These are phyloP conservation scores for Aurelia sp. DNA, from an alignment of 30 jellyfish, hydroid and myxozoan species.

Conservation along the genomic window DNA sequence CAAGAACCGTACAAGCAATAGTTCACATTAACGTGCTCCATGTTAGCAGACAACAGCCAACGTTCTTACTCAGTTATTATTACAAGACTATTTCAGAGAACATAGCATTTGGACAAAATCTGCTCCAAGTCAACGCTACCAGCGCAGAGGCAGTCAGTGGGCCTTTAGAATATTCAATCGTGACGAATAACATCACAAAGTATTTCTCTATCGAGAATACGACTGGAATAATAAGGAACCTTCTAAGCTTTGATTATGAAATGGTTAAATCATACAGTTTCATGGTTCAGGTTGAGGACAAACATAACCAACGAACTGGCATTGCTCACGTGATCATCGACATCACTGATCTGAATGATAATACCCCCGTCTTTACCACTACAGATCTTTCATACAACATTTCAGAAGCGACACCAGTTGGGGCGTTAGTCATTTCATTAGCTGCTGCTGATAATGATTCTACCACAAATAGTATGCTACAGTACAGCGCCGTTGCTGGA, in stretches of 20 bases:
- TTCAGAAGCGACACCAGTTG: constrained; percentile 83
- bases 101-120: background rate
- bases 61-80: constrained; percentile 61
- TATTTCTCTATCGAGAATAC: constrained; percentile 68
- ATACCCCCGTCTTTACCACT: constrained; percentile 72
- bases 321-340: constrained; percentile 72
- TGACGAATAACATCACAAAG: constrained; percentile 37
- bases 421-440: constrained; percentile 66
- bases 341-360: constrained; percentile 85
- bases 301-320: constrained; percentile 69
- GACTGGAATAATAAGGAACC: constrained; percentile 72
- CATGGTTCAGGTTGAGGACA: constrained; percentile 74
- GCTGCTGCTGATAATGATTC: constrained; percentile 90
- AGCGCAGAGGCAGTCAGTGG: constrained; percentile 73
- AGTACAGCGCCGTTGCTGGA: constrained; percentile 72
- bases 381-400: constrained; percentile 42
- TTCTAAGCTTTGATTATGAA: constrained; percentile 75
- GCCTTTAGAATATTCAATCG: constrained; percentile 66
- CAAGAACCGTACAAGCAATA: constrained; percentile 61
- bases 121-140: constrained; percentile 76
- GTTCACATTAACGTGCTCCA: constrained; percentile 67
- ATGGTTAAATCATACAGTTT: constrained; percentile 47
- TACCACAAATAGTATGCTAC: constrained; percentile 59
- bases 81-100: constrained; percentile 71
- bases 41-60: constrained; percentile 82